These are phyloP conservation scores for Adelphocoris suturalis DNA, from an alignment of 2,888 invertebrate genomes.

Conservation along the genomic window DNA sequence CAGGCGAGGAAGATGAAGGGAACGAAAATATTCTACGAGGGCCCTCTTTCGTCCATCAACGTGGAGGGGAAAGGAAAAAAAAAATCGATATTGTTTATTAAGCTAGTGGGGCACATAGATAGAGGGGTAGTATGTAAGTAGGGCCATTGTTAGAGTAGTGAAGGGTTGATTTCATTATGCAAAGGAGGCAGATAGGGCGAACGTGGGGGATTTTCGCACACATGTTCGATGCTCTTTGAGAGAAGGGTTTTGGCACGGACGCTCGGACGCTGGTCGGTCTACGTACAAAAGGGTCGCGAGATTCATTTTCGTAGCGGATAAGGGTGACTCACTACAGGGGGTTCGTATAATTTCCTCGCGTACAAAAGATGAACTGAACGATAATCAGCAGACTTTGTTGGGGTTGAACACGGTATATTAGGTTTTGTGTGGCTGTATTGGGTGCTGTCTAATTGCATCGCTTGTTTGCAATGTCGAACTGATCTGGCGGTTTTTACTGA, in stretches of 20 bases:
- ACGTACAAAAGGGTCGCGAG: background rate
- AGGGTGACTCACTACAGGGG: background rate
- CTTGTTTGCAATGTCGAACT: too few species aligned
- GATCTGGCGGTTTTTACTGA: too few species aligned
- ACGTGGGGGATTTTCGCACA: conserved; percentile 49
- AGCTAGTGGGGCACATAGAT: conserved; percentile 71
- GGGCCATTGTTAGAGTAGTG: conserved; percentile 64
- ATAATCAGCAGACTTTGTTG: background rate
- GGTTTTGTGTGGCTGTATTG: too few species aligned
- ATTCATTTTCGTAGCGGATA: background rate
- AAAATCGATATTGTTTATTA: conserved; percentile 70
- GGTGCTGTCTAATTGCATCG: too few species aligned
- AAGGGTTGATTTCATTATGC: conserved; percentile 66
- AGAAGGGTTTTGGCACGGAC: conserved; percentile 6
- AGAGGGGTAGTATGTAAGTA: conserved; percentile 72
- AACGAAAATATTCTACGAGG: background rate
- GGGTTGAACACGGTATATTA: too few species aligned
- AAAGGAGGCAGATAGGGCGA: conserved; percentile 27
- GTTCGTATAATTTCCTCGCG: background rate
- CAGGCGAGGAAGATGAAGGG: conserved; percentile 28
- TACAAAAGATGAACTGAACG: background rate
- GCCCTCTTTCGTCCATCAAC: background rate
- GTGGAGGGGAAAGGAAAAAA: background rate
- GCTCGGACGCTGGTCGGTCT: background rate
- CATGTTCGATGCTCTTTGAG: background rate